Percentiles rank a stretch among this genome's conserved stretches.
phyloP scores from a whole-genome alignment of 2,113 vertebrate genomes.

The Menura novaehollandiae region DNA sequence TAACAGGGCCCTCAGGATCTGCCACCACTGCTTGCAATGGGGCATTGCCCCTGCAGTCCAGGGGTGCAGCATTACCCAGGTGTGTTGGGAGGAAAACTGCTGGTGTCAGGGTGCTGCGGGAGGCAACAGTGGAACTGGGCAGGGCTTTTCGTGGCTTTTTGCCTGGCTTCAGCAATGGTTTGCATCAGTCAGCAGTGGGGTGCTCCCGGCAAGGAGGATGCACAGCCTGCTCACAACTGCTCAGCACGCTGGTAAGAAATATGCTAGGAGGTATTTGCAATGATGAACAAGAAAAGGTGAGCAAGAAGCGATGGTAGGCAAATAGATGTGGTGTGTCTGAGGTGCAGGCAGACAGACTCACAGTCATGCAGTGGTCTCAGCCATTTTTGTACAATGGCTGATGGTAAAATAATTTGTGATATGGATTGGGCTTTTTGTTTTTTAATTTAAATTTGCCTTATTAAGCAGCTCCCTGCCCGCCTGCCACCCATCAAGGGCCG shows the following conservation, averaged over 20 bases:
- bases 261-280: background rate
- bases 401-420: background rate
- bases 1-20: background rate
- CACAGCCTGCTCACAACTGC: background rate
- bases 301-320: background rate
- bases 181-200: background rate
- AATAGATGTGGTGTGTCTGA: background rate
- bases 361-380: background rate
- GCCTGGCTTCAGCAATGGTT: background rate
- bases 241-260: background rate
- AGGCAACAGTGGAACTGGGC: background rate
- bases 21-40: background rate
- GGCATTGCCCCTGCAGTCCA: accelerated
- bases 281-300: background rate
- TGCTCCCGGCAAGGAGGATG: background rate
- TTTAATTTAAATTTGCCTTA: background rate
- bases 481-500: background rate
- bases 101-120: accelerated
- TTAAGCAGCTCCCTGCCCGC: background rate
- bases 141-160: background rate
- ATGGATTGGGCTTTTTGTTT: background rate
- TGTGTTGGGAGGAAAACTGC: background rate
- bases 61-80: background rate
- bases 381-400: background rate
- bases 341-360: background rate